These are phyloP conservation scores for Grantiella picta DNA, from an alignment of 2,113 vertebrate species.

Conservation along the genomic window DNA sequence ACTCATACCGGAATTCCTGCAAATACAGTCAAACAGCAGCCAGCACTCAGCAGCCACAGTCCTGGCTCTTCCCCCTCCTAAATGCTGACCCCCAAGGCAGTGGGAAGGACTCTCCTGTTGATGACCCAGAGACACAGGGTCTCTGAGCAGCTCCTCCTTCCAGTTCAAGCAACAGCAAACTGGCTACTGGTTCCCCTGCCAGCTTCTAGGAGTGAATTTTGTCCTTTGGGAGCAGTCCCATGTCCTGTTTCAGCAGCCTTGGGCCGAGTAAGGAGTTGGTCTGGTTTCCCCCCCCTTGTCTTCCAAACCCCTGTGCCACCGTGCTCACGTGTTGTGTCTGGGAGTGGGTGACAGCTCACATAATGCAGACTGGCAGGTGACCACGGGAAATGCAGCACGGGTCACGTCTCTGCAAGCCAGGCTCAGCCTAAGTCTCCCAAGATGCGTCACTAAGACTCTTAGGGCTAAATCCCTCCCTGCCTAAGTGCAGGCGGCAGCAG, in stretches of 20 bases:
- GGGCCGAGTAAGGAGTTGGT: neutral
- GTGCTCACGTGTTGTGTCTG: neutral
- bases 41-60: neutral
- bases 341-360: neutral
- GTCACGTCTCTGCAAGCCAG: conserved; percentile 30
- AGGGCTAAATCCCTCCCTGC: conserved; percentile 29
- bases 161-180: neutral
- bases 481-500: neutral
- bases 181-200: neutral
- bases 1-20: neutral
- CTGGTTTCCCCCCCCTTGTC: neutral
- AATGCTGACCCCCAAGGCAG: neutral
- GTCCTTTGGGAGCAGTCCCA: neutral
- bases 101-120: neutral
- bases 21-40: neutral
- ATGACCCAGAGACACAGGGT: neutral
- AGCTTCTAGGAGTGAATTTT: neutral
- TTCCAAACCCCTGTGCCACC: neutral
- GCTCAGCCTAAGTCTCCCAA: conserved; percentile 46
- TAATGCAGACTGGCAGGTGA: conserved; percentile 49
- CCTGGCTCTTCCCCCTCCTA: neutral
- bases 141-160: neutral
- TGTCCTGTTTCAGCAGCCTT: rapidly evolving
- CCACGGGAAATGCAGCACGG: neutral
- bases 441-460: conserved; percentile 52